Percentiles rank a stretch among this genome's conserved stretches.
Conservation (phyloP, 2,113 vertebrate genomes). For the Myrmecobius fasciatus region DNA sequence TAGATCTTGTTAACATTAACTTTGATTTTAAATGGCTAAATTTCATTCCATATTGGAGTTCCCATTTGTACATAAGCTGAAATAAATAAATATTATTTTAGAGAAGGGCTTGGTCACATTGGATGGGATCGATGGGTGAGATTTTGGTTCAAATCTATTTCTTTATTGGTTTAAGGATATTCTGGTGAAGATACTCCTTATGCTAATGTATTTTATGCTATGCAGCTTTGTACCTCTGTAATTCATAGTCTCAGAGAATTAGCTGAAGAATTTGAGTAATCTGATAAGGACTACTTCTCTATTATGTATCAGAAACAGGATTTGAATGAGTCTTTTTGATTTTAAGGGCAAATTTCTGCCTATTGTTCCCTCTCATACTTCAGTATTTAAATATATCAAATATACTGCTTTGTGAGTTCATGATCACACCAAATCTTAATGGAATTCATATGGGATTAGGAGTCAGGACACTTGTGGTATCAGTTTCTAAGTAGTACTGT, state of each 20-base stretch:
- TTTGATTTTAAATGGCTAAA: slow-evolving; percentile 69
- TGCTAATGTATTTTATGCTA: background rate
- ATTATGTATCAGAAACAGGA: background rate
- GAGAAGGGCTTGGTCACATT: background rate
- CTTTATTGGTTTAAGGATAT: background rate
- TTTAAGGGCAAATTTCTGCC: background rate
- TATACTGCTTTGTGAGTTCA: background rate
- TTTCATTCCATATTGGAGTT: slow-evolving; percentile 58
- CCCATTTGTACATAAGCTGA: slow-evolving; percentile 39
- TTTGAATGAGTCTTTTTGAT: background rate
- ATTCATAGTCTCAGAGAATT: background rate
- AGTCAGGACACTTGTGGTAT: background rate
- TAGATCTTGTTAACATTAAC: slow-evolving; percentile 68
- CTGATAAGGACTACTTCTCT: background rate
- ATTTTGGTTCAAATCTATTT: background rate
- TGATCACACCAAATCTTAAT: background rate
- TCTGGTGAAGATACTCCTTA: background rate
- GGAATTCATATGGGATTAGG: background rate
- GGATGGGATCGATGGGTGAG: background rate
- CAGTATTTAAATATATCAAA: background rate
- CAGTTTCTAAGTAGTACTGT: background rate
- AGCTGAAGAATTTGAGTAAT: background rate
- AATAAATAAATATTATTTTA: slow-evolving; percentile 44
- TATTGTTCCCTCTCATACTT: background rate
- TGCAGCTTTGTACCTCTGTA: background rate